phyloP scores from a whole-genome alignment of 2,888 invertebrate genomes.

The Trissonchulus latispiculum region DNA sequence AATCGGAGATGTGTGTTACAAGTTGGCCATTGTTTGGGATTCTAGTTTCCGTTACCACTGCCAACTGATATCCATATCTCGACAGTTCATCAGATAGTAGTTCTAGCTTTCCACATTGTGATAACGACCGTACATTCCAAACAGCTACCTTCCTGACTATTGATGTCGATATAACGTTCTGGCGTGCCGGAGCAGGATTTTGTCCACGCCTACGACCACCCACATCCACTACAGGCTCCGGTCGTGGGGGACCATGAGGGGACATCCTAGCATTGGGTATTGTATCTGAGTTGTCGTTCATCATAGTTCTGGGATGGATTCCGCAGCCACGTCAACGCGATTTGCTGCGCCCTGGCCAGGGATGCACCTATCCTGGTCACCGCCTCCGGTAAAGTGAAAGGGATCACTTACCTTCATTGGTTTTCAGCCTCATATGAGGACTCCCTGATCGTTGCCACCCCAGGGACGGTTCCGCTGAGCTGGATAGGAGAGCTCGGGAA shows the following conservation, averaged over 20 bases:
- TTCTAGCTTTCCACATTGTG: not conserved
- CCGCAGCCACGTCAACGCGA: not conserved
- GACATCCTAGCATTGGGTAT: not conserved
- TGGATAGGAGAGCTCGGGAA: not conserved
- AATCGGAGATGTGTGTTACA: not conserved
- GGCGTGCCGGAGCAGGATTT: not conserved
- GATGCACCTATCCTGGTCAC: not conserved
- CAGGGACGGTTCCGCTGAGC: not conserved
- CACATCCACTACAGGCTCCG: not conserved
- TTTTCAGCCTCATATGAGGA: not conserved
- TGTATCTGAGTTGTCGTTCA: not conserved
- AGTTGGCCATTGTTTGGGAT: not conserved
- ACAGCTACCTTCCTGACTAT: not conserved
- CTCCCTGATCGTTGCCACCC: not conserved
- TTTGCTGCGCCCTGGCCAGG: not conserved
- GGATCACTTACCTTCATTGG: not conserved
- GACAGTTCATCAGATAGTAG: not conserved
- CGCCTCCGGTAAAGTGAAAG: not conserved
- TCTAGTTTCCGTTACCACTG: not conserved
- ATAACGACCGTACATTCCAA: not conserved
- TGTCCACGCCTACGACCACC: not conserved
- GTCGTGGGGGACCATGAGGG: not conserved
- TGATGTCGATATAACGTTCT: not conserved
- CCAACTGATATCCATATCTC: not conserved
- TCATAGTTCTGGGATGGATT: not conserved